Base-by-base conservation (phyloP, 2,888 invertebrate genomes). In the Horisme vitalbata region DNA sequence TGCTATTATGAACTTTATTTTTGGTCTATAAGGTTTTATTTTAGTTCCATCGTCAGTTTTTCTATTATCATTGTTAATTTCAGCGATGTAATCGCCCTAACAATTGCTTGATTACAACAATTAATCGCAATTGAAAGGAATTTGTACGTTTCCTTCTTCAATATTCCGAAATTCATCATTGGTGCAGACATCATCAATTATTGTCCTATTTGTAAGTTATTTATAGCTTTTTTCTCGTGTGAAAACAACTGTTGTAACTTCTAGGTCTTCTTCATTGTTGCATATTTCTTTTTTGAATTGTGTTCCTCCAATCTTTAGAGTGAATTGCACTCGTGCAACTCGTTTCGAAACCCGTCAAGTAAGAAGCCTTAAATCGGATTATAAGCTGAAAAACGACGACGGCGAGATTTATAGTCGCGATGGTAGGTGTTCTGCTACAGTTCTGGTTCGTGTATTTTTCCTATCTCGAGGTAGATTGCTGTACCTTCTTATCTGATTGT, bases 71-170 rank as follows among this genome's bases (percentile, higher is more conserved):
- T 76, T 72, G 75, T 80, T 80, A 80, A 79, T 83, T 79, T 82
- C 75, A 81, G 79, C 83, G 75, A 78, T 70, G 79, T 81, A 79
- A 82, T 81, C 71, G 80, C 68, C 73, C 65, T 65, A 67, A 74
- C 85, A 83, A 83, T 83, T 80, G 82, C 79, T 85, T 85, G 82
- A 88, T 88, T 85, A 83, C 81, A 63, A 78, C 86, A 88, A 88
- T 87, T 88, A 88, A 84, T 82, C 67, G 78, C 85, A 88, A 88
- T 88, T 88, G 85, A 72, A 68, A 53, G 83, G 87, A 83, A 88
- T 87, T 79, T 61, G 75, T 78, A 68, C 61, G 72, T 79, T 83
- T 84, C 83, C 84, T 83, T 77, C 71, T 69, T 57, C 58, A 62
- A 55, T 63, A 56, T 66, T 58, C 63, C 52, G 57, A 57, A 61